Conservation (phyloP, 2,888 invertebrate species). For the Mystacides longicornis region DNA sequence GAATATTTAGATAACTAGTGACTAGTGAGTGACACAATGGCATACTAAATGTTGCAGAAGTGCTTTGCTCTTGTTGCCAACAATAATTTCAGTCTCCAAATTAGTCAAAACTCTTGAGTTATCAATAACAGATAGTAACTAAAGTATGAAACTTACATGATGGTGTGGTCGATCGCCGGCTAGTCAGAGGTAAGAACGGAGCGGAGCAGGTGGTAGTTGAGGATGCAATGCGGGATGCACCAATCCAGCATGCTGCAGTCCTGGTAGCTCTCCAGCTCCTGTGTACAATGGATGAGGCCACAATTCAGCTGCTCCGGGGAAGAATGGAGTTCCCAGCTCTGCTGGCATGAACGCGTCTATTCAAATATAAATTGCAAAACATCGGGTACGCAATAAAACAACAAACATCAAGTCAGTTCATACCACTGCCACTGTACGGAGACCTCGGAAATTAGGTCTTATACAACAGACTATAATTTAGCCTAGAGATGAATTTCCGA, state of each 20-base stretch:
- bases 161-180: conserved; percentile 76
- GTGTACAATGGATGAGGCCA: conserved; percentile 84
- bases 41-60: too few relatives aligned
- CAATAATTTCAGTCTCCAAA: too few relatives aligned
- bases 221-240: conserved; percentile 96
- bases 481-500: too few relatives aligned
- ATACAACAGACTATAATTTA: too few relatives aligned
- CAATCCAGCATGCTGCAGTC: conserved; percentile 80
- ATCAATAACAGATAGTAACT: too few relatives aligned
- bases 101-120: too few relatives aligned
- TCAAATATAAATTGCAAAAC: conserved; percentile 8
- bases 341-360: conserved; percentile 24
- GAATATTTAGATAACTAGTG: too few relatives aligned
- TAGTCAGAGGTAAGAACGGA: conserved; percentile 96
- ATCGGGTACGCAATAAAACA: conserved; percentile 4
- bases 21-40: too few relatives aligned
- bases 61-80: too few relatives aligned
- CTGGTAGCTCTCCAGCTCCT: conserved; percentile 74
- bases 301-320: conserved; percentile 82
- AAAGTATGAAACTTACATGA: conserved; percentile 56
- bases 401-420: too few relatives aligned
- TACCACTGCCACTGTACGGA: too few relatives aligned
- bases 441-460: too few relatives aligned
- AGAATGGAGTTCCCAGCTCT: conserved; percentile 92
- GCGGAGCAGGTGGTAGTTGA: conserved; percentile 91